These are phyloP conservation scores for Apodemia hepburni DNA, from an alignment of 2,888 invertebrate genomes.

Conservation along the genomic window DNA sequence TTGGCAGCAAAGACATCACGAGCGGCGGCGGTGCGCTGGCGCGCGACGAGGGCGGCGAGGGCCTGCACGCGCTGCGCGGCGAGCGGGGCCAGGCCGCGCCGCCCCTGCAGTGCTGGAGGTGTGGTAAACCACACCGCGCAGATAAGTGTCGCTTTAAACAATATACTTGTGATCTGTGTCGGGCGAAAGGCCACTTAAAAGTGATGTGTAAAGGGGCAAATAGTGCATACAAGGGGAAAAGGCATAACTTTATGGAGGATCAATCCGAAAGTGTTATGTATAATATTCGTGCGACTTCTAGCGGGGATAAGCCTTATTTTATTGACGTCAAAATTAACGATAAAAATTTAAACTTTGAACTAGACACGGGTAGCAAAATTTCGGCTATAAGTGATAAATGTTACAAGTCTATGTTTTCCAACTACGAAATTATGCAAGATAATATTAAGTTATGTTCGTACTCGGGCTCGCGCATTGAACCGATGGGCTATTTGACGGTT, in stretches of 20 bases:
- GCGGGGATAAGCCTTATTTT: not conserved
- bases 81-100: no score
- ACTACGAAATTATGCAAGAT: not conserved
- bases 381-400: not conserved
- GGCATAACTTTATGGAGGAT: no score
- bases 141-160: slow-evolving; percentile 19
- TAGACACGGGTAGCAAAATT: not conserved
- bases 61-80: no score
- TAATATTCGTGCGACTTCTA: not conserved
- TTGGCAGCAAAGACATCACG: not conserved
- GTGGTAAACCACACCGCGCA: not conserved
- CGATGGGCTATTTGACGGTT: not conserved
- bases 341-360: not conserved
- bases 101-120: not conserved
- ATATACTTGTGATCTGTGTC: slow-evolving; percentile 23
- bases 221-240: not conserved
- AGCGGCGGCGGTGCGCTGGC: not conserved
- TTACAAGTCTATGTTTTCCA: not conserved
- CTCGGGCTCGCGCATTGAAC: not conserved
- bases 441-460: not conserved
- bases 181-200: slow-evolving; percentile 9
- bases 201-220: not conserved
- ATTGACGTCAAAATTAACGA: not conserved
- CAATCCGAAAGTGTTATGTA: no score
- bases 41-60: no score